phyloP scores from a whole-genome alignment of 2,113 vertebrate species.

The sheep (Ovis aries) region DNA sequence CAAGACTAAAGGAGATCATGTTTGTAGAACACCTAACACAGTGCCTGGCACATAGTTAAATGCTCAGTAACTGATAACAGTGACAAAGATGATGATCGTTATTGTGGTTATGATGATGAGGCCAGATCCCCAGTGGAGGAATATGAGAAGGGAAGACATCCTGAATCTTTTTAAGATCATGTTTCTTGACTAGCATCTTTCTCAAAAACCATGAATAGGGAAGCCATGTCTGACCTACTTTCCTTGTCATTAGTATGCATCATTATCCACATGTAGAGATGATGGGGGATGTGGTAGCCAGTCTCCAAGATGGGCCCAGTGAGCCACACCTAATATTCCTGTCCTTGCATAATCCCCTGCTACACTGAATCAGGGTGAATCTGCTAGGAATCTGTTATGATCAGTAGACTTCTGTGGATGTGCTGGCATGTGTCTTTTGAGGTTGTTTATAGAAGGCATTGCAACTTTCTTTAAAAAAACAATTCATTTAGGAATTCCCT shows the following conservation, averaged over 20 bases:
- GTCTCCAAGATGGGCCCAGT: neutral
- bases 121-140: neutral
- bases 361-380: neutral
- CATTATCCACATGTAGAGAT: neutral
- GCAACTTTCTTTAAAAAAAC: neutral
- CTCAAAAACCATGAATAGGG: neutral
- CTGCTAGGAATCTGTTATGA: neutral
- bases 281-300: neutral
- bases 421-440: neutral
- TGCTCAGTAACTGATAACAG: neutral
- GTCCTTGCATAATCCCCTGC: neutral
- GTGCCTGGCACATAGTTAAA: neutral
- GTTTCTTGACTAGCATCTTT: neutral
- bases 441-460: neutral
- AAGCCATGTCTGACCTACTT: neutral
- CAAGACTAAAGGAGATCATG: neutral
- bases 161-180: neutral
- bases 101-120: neutral
- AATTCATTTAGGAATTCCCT: neutral
- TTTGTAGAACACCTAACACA: neutral
- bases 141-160: neutral
- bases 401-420: neutral
- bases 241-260: neutral
- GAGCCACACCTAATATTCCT: neutral
- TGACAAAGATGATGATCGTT: neutral